Base-by-base conservation (phyloP, 2,888 invertebrate genomes). In the Baccha elongata region DNA sequence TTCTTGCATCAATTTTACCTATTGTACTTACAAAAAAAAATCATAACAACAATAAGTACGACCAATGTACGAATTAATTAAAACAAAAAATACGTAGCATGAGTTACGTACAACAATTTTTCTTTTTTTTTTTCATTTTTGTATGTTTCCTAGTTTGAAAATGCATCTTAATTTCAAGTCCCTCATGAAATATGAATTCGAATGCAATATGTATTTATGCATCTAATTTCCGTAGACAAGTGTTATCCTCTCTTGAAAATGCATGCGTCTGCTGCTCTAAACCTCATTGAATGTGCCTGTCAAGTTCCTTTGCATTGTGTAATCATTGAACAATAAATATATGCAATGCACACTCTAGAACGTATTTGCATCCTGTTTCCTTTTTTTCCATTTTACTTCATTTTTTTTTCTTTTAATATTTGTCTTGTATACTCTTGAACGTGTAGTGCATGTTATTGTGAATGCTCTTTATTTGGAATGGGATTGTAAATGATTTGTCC, bases 391-490 rank as follows among this genome's bases (percentile, higher is more conserved):
- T 60, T 68, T 23, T 62, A 37, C n/a, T 55, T 17, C 1, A n/a
- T 26, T 55, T 46, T 37, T 37, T 32, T 42, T 37, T 52, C 23
- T 21, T 40, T 21, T 40, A 26, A 26, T 40, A 40, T 53, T 17
- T 35, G 26, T 29, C 44, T 44, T 32, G 29, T 44, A 15, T n/a
- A n/a, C 3, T 6, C 23, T 58, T 26, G n/a, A 35, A 19, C 4
- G 3, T 26, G 15, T 48, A 35, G n/a, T 46, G 79, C 73, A 79
- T 79, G 53, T 15, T 8, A 21, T 32, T 52, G 26, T 48, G 67
- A 67, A 71, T 62, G 71, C 60, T 72, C 71, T 76, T 72, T 35
- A 71, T 65, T 71, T 75, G 35, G 65, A 50, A 71, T 75, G 75
- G 13, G 69, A 69, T 52, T 75, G 80, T 53, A 40, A 67, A 79